Evolutionary conservation across 2,113 vertebrate species (phyloP), one percentile per base, ranked within the genome.

Genomic region (Pseudolaguvia tuberculata): DNA sequence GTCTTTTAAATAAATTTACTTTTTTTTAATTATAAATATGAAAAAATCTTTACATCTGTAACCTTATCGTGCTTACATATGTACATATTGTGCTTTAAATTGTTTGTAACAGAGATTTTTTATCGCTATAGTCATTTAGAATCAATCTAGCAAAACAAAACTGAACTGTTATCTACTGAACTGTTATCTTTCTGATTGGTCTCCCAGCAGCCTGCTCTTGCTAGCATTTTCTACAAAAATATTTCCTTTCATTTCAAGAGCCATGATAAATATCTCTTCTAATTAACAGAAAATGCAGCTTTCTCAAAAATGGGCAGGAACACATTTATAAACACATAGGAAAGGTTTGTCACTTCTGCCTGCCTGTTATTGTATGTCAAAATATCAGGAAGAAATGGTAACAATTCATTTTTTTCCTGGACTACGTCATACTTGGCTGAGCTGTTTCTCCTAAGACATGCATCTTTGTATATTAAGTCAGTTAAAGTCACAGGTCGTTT

Each of bases 261-360:
- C 59, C 71, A 27, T 81, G 78, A 78, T 77, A 83, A 78, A 73
- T 78, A 62, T 76, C 35, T 65, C 53, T 73, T 82, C 45, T 70
- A 57, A 72, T 85, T 79, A 79, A 70, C 51, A 69, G 20, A 56
- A 80, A 84, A 74, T 70, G 77, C 75, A 72, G 70, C 21, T 25
- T 61, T 69, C 70, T 80, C 21, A 80, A 76, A 85, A 78, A 78
- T 84, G 80, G 79, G 83, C 85, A 77, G 56, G 58, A 58, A 65
- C 80, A 70, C 81, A 65, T 77, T 70, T 61, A 57, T 25, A 56
- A 55, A 48, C 58, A 48, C 72, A 59, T 55, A 72, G 65, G 71
- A 72, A 75, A 12, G 18, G 63, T 82, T 72, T 78, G 72, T 85
- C 75, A 79, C 66, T 83, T 75, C 70, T 48, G 66, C 35, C 51